These are phyloP conservation scores for Calameuta idolon DNA, from an alignment of 2,888 invertebrate species.

Conservation along the genomic window DNA sequence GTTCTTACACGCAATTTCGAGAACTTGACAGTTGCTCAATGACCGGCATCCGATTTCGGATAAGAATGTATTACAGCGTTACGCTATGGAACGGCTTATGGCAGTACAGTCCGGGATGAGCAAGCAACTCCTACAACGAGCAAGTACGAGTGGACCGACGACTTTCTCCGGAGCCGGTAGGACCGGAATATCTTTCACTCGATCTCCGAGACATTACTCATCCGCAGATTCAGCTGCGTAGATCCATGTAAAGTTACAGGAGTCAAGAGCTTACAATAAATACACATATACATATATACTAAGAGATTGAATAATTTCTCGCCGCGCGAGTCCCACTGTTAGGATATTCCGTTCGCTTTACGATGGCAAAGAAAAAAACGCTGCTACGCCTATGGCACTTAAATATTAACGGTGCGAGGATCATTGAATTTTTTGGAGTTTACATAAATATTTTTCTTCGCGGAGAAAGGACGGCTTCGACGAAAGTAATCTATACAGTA, in stretches of 20 bases:
- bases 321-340: neutral
- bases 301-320: neutral
- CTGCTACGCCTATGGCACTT: neutral
- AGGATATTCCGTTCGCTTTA: neutral
- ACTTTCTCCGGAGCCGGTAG: conserved; percentile 50
- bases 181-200: conserved; percentile 47
- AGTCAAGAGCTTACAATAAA: neutral
- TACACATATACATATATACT: too few species aligned
- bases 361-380: neutral
- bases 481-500: neutral
- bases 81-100: neutral
- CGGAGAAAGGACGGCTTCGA: neutral
- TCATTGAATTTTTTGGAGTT: neutral
- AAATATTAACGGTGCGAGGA: neutral
- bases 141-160: conserved; percentile 17
- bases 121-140: neutral
- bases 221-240: conserved; percentile 13
- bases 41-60: neutral
- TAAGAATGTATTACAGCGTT: neutral
- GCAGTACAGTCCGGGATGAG: neutral
- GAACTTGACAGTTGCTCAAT: neutral
- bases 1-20: neutral
- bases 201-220: conserved; percentile 37
- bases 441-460: neutral
- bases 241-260: neutral